Evolutionary conservation across 2,113 vertebrate genomes (phyloP), one percentile per base, ranked within the genome.

Genomic region (Mungos mungo): DNA sequence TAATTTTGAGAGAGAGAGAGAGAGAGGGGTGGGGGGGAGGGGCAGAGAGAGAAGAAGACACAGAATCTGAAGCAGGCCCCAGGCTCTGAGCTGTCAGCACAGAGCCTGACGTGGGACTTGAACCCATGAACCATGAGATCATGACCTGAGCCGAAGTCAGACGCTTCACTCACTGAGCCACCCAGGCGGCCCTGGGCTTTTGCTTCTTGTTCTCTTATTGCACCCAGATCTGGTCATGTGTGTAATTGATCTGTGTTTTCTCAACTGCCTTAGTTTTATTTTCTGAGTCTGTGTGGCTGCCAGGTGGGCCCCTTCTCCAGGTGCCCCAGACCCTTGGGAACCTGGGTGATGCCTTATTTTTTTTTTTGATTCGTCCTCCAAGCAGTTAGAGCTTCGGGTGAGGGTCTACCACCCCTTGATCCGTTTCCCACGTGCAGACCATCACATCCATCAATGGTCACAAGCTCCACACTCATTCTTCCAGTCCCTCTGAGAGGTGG

Each of bases 151-250:
- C 57, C 57, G 2, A 60, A 60, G 57, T 60, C 57, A 23, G 57
- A 60, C 2, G 2, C 57, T 7, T 60, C 8, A 60, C 57, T 7
- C 21, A 23, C 57, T 23, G 57, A 60, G 57, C 21, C 21, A 6
- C 57, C 57, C 57, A 8, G 57, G 57, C 57, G 7, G 21, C 57
- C 57, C 57, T 60, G 3, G 33, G 41, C 7, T 27, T 8, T 15
- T 6, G 1, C 16, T 5, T 16, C 23, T 47, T 12, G 6, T 71
- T 84, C 29, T n/a, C 29, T 31, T 1, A 0, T 38, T 16, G 14
- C 3, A 19, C 16, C 57, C 15, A 13, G 57, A 54, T 25, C 84
- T 23, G 63, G 45, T 7, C 71, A 35, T 50, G 29, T 2, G 0
- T 9, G 35, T n/a, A 45, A 45, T 1, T 21, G n/a, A 3, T 14